A percentile compares a stretch with the other conserved stretches of the same genome.
These are phyloP conservation scores for Coracias cyanogaster DNA, from an alignment of 2,797 vertebrate genomes.

Conservation along the genomic window DNA sequence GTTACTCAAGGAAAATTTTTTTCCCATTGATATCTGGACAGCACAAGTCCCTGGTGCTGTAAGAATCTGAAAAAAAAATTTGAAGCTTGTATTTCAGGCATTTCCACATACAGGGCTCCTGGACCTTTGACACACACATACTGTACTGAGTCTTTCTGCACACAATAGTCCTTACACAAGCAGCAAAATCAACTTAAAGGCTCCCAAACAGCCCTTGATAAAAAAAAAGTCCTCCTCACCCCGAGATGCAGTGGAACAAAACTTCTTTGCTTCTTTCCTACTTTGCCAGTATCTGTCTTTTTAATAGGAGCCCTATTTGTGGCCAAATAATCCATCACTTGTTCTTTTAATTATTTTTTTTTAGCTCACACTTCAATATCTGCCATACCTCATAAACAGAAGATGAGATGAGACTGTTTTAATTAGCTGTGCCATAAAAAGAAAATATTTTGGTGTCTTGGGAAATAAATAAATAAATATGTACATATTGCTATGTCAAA, in stretches of 20 bases:
- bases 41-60: background rate
- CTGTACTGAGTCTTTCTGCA: background rate
- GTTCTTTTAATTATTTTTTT: background rate
- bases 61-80: background rate
- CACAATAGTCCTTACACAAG: background rate
- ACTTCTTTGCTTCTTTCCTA: background rate
- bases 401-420: background rate
- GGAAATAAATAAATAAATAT: background rate
- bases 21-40: background rate
- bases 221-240: background rate
- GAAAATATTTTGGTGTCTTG: background rate
- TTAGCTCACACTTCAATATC: background rate
- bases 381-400: background rate
- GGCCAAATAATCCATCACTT: background rate
- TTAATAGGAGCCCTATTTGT: background rate
- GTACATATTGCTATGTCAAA: background rate
- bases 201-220: background rate
- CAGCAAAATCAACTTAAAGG: background rate
- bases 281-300: background rate
- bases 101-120: background rate
- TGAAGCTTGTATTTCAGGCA: background rate
- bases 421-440: slow-evolving; percentile 35
- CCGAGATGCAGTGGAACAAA: background rate
- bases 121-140: background rate
- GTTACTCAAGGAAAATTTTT: background rate